Conservation (phyloP, 2,113 vertebrate genomes). For the Siniperca chuatsi region DNA sequence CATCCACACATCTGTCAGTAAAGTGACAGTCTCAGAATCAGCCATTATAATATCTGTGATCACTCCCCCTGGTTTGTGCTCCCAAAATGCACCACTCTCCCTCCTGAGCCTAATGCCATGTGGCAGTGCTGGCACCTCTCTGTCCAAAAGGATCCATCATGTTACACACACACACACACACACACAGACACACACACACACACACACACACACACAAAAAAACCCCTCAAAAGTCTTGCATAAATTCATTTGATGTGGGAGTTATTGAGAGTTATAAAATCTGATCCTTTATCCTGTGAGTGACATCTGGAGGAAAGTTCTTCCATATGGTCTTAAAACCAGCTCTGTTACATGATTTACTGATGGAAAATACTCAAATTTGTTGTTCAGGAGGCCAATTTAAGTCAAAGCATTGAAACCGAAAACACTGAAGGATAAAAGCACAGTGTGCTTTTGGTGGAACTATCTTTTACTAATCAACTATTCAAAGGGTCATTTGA, state of each 20-base stretch:
- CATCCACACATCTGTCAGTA: conserved; percentile 2
- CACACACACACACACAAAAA: conserved; percentile 22
- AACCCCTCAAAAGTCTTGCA: neutral
- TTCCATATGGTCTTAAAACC: conserved; percentile 20
- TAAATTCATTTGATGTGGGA: conserved; percentile 37
- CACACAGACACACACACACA: conserved; percentile 15
- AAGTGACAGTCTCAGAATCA: conserved; percentile 58
- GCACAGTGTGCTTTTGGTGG: too few species aligned
- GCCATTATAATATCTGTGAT: conserved; percentile 86
- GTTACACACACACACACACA: conserved; percentile 11
- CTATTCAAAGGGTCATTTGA: too few species aligned
- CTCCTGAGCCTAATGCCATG: conserved; percentile 87
- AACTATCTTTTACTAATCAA: too few species aligned
- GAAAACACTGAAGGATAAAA: too few species aligned
- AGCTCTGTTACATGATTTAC: neutral
- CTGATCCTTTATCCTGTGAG: neutral
- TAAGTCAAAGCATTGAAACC: too few species aligned
- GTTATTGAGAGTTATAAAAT: conserved; percentile 34
- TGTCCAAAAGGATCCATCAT: conserved; percentile 89
- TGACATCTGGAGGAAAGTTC: conserved; percentile 7
- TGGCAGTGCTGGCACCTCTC: conserved; percentile 83
- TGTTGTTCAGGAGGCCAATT: too few species aligned
- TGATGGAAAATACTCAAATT: neutral
- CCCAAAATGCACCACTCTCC: conserved; percentile 80
- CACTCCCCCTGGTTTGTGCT: conserved; percentile 78